Conservation (phyloP, 2,797 vertebrate genomes). For the Halcyon badia region DNA sequence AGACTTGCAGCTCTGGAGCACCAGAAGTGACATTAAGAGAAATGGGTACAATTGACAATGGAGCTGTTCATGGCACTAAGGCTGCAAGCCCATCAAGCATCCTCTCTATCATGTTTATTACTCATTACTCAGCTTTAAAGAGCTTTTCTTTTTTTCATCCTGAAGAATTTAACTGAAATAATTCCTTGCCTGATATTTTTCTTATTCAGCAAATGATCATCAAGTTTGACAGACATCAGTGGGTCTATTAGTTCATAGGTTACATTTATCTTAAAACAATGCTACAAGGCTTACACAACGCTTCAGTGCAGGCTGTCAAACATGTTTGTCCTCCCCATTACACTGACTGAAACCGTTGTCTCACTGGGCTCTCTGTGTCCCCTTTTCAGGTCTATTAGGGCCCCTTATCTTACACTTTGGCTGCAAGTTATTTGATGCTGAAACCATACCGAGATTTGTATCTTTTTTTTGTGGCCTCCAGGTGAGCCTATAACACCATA, state of each 20-base stretch:
- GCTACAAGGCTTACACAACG: not conserved
- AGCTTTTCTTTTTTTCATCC: not conserved
- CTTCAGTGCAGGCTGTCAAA: not conserved
- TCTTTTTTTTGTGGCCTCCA: not conserved
- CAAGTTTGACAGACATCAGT: not conserved
- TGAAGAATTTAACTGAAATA: slow-evolving; percentile 11
- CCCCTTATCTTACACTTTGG: not conserved
- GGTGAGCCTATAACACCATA: not conserved
- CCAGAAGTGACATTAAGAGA: not conserved
- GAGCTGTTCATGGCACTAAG: not conserved
- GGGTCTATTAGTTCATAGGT: not conserved
- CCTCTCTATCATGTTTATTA: slow-evolving; percentile 9
- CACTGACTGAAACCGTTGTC: not conserved
- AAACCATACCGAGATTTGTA: not conserved
- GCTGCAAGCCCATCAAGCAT: not conserved
- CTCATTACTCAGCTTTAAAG: slow-evolving; percentile 36
- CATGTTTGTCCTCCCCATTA: not conserved
- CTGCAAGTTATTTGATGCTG: not conserved
- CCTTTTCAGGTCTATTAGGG: not conserved
- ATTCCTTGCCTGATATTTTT: slow-evolving; percentile 19
- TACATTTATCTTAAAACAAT: slow-evolving; percentile 6
- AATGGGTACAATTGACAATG: slow-evolving; percentile 47
- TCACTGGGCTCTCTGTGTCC: not conserved
- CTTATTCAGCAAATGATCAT: not conserved
- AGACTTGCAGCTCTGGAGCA: not conserved